Base-by-base conservation (phyloP, 2,888 invertebrate genomes). In the Brachynemurus nebulosus region DNA sequence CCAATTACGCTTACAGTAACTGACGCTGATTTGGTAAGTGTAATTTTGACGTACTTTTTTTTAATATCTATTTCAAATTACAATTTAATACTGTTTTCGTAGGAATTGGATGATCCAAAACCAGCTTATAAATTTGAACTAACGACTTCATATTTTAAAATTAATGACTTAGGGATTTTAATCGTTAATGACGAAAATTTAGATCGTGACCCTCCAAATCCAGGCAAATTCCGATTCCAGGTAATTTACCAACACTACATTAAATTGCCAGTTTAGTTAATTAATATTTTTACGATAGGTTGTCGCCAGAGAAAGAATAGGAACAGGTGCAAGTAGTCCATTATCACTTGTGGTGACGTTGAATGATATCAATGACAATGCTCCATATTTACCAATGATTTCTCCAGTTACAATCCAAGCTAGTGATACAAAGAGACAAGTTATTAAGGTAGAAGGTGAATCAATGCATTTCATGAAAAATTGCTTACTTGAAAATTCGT, bases 161-260 rank as follows among this genome's bases (percentile, higher is more conserved):
- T 90, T 45, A 80, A 85, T 53, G 67, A 73, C 47, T 73, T 78
- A 40, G 84, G 85, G 2, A 68, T 74, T 47, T 64, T 92, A 33
- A 69, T 85, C 11, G 90, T 91, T 0, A 84, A 82, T 57, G 82
- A 86, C 56, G 84, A 86, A 54, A 80, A 80, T 56, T 67, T 92
- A 35, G 91, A 91, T 59, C 71, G 91, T 23, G 91, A 91, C 65
- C 81, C 85, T 1, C 91, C 91, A 0, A 86, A 82, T 58, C 80
- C 81, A 0, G 84, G 84, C 18, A 79, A 79, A 57, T 86, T 84
- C 57, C 79, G 84, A 55, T 90, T 91, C 61, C 91, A 91, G 69
- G 78, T 76, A 56, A 57, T 54, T 52, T 34, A 37, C 14, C 11
- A 30, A 27, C 23, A 23, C 9, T 23, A 9, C 23, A 23, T 44